phyloP scores from a whole-genome alignment of 2,113 vertebrate species.

The Oryzias javanicus region DNA sequence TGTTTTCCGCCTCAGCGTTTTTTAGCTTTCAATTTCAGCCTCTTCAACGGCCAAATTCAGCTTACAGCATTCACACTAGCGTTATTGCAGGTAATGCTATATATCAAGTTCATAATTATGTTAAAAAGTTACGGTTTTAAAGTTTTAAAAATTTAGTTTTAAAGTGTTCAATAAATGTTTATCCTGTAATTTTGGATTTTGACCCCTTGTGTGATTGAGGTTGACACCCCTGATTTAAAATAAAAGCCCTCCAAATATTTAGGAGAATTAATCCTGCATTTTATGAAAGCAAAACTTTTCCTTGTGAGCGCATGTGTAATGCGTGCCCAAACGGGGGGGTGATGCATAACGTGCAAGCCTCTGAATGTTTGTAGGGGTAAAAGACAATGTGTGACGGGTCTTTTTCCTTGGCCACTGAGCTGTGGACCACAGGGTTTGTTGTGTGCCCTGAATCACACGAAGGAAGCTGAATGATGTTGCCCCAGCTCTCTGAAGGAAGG shows the following conservation, averaged over 20 bases:
- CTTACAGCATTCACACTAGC: too few species aligned
- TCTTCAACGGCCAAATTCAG: too few species aligned
- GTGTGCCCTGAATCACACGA: slow-evolving; percentile 80
- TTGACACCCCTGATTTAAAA: slow-evolving; percentile 14
- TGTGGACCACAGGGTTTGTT: slow-evolving; percentile 81
- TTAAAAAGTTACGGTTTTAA: too few species aligned
- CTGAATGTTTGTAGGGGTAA: slow-evolving; percentile 60
- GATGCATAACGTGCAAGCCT: slow-evolving; percentile 62
- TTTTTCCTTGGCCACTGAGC: slow-evolving; percentile 81
- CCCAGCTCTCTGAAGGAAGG: slow-evolving; percentile 76
- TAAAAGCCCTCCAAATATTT: slow-evolving; percentile 50
- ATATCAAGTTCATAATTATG: too few species aligned
- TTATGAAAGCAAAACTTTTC: slow-evolving; percentile 8
- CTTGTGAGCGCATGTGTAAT: slow-evolving; percentile 26
- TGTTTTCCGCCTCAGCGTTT: too few species aligned
- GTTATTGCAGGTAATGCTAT: too few species aligned
- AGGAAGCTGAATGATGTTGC: slow-evolving; percentile 82
- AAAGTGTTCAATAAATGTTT: too few species aligned
- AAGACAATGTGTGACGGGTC: slow-evolving; percentile 73
- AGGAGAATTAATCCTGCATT: not conserved
- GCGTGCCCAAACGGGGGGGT: slow-evolving; percentile 39
- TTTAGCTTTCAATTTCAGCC: too few species aligned
- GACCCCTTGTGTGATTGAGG: too few species aligned
- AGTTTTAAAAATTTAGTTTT: too few species aligned
- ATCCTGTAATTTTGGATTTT: too few species aligned